Evolutionary conservation across 2,888 invertebrate genomes (phyloP).

Genomic region (Coelopa pilipes): DNA sequence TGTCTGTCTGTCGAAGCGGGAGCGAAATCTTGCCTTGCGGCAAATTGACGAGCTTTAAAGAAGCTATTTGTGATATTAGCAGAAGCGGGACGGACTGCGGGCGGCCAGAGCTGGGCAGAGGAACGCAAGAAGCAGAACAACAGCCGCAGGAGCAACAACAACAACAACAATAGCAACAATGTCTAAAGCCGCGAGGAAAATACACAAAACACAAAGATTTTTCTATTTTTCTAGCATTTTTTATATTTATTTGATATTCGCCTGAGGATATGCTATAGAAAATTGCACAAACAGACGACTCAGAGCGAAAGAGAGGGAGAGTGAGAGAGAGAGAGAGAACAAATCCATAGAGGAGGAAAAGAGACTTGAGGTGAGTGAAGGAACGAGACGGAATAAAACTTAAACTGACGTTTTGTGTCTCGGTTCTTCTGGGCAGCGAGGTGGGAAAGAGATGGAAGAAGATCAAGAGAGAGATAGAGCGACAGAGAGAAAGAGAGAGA

Average conservation of each 20-base stretch:
- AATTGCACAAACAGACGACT: slow-evolving; percentile 15
- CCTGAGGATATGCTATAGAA: slow-evolving; percentile 18
- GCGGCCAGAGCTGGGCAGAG: neutral
- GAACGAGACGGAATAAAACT: neutral
- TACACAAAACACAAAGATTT: neutral
- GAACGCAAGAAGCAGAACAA: neutral
- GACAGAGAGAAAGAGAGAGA: too few relatives aligned
- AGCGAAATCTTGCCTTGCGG: neutral
- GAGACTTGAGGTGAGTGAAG: neutral
- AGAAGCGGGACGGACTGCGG: neutral
- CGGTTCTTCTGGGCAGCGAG: neutral
- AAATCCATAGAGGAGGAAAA: too few relatives aligned
- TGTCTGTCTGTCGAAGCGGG: too few relatives aligned
- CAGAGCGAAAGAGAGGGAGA: too few relatives aligned
- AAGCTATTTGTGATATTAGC: neutral
- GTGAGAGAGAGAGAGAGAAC: too few relatives aligned
- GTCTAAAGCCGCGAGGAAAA: neutral
- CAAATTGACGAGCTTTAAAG: neutral
- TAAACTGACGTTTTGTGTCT: slow-evolving; percentile 3
- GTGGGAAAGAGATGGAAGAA: neutral
- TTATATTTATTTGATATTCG: slow-evolving; percentile 9
- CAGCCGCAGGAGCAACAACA: neutral
- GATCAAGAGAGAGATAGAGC: too few relatives aligned
- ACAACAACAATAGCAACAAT: neutral
- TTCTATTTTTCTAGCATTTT: neutral